Evolutionary conservation across 2,888 invertebrate species (phyloP).

Genomic region (Ochropleura plecta): DNA sequence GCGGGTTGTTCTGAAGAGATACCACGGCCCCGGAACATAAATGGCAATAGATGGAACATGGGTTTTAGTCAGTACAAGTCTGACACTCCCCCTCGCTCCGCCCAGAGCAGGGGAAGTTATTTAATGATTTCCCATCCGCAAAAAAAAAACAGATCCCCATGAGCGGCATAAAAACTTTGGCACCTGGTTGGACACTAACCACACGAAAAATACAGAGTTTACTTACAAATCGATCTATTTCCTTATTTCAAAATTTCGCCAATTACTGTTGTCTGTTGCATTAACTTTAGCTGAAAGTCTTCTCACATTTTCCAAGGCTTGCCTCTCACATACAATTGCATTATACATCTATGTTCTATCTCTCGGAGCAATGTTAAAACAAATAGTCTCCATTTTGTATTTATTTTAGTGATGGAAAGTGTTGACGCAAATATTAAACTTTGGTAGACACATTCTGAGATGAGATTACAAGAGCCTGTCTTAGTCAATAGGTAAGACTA

Average conservation of each 20-base stretch:
- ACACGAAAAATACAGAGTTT: too few relatives aligned
- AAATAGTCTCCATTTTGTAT: slow-evolving; percentile 1
- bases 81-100: too few relatives aligned
- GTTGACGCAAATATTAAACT: not conserved
- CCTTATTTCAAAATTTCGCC: not conserved
- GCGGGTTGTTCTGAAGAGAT: too few relatives aligned
- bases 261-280: too few relatives aligned
- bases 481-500: not conserved
- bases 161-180: too few relatives aligned
- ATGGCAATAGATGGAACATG: too few relatives aligned
- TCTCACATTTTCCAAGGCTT: not conserved
- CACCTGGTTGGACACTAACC: too few relatives aligned
- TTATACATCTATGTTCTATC: not conserved
- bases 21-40: too few relatives aligned
- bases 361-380: not conserved
- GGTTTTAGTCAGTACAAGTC: too few relatives aligned
- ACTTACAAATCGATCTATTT: not conserved
- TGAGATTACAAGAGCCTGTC: not conserved
- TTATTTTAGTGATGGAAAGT: not conserved
- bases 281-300: not conserved
- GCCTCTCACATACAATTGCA: not conserved
- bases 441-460: not conserved
- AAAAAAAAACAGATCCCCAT: too few relatives aligned
- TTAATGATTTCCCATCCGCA: too few relatives aligned
- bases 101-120: too few relatives aligned